Conservation (phyloP, 2,797 vertebrate species). For the Streptopelia turtur region DNA sequence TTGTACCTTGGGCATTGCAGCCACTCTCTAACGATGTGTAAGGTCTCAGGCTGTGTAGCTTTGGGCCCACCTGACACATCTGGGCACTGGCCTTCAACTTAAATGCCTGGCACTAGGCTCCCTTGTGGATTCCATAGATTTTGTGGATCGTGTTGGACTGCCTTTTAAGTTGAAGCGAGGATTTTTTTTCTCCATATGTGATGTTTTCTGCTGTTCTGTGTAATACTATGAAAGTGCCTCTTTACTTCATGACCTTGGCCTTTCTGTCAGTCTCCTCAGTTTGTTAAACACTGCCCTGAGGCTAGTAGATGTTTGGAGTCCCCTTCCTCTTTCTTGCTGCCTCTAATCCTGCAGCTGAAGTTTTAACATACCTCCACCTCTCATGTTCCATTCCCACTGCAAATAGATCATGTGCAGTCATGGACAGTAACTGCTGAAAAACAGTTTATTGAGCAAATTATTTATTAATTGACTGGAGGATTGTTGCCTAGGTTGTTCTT, state of each 20-base stretch:
- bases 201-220: neutral
- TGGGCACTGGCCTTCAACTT: neutral
- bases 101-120: neutral
- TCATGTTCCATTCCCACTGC: neutral
- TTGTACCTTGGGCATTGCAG: neutral
- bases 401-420: neutral
- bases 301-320: neutral
- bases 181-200: neutral
- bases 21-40: neutral
- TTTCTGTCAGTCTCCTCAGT: neutral
- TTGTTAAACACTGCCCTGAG: neutral
- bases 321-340: neutral
- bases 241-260: neutral
- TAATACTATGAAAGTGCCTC: neutral
- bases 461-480: neutral
- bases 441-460: neutral
- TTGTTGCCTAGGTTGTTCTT: neutral
- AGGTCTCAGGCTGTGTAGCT: neutral
- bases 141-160: neutral
- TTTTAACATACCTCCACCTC: neutral
- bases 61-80: neutral
- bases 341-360: neutral
- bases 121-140: neutral
- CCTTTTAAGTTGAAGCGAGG: neutral
- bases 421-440: neutral